Percentiles rank a stretch among this genome's conserved stretches.
phyloP scores from a whole-genome alignment of 2,888 invertebrate genomes.

The Argyresthia albistria region DNA sequence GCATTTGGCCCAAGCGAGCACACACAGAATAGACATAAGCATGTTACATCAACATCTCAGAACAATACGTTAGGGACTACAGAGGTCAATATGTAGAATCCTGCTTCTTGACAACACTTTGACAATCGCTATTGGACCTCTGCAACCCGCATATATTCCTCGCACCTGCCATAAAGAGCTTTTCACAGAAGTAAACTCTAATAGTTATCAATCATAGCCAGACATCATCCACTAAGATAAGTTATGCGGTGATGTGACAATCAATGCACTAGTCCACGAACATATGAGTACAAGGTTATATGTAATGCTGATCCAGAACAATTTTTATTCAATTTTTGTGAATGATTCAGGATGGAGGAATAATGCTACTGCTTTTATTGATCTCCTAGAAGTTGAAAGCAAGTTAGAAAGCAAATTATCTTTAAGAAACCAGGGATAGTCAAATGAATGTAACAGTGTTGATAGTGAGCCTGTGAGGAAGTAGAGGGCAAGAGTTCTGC shows the following conservation, averaged over 20 bases:
- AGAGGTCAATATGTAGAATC: background rate
- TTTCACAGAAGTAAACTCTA: conserved; percentile 30
- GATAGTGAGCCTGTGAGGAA: background rate
- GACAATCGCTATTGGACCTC: conserved; percentile 20
- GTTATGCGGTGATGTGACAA: conserved; percentile 23
- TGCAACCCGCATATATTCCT: conserved; percentile 38
- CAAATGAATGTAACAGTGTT: too few relatives aligned
- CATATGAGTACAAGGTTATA: conserved; percentile 7
- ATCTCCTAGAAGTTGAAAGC: too few relatives aligned
- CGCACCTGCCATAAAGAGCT: conserved; percentile 24
- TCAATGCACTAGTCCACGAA: conserved; percentile 2
- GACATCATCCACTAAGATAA: conserved; percentile 51
- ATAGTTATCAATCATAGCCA: conserved; percentile 24
- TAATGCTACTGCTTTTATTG: conserved; percentile 19
- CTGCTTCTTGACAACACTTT: background rate
- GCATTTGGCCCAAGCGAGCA: background rate
- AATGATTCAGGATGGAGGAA: conserved; percentile 26
- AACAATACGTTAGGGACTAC: background rate
- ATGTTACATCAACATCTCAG: too few relatives aligned
- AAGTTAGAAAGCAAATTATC: background rate
- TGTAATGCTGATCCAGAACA: conserved; percentile 55
- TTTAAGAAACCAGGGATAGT: too few relatives aligned
- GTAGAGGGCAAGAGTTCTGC: background rate
- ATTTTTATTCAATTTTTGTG: conserved; percentile 31
- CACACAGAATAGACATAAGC: background rate